phyloP scores from a whole-genome alignment of 2,888 invertebrate genomes.

The Andrena bicolor region DNA sequence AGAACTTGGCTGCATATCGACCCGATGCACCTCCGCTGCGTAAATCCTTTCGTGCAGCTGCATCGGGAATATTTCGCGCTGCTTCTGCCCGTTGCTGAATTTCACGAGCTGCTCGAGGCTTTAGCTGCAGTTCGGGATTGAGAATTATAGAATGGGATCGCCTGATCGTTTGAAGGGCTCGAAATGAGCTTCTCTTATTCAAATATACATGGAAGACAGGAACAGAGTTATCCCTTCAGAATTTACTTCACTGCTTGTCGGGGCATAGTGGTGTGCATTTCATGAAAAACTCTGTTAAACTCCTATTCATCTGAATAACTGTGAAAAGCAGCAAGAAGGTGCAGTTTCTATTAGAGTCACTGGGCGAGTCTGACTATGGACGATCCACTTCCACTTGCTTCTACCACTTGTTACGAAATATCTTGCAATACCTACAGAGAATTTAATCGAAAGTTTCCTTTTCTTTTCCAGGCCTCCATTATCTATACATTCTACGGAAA shows the following conservation, averaged over 20 bases:
- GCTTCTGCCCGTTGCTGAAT: not conserved
- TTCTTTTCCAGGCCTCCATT: no score
- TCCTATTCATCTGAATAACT: not conserved
- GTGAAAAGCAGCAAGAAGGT: not conserved
- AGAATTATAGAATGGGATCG: not conserved
- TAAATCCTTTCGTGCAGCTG: conserved; percentile 1
- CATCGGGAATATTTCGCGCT: not conserved
- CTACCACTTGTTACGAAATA: no score
- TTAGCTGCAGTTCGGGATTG: not conserved
- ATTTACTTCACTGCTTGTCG: no score
- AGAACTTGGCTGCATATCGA: conserved; percentile 15
- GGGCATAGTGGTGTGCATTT: not conserved
- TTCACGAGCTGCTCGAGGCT: not conserved
- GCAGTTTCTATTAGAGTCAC: no score
- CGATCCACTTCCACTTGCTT: not conserved
- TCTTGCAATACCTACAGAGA: no score
- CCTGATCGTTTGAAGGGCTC: not conserved
- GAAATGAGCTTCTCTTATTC: no score
- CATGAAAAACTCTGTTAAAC: not conserved
- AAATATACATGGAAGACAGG: no score
- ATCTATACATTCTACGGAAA: no score
- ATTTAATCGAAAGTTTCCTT: no score
- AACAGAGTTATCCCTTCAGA: no score
- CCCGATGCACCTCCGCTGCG: conserved; percentile 19
- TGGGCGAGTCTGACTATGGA: not conserved